Percentiles rank a stretch among this genome's conserved stretches.
These are phyloP conservation scores for Drosophila fungiperda DNA, from an alignment of 2,888 invertebrate species.

Conservation along the genomic window DNA sequence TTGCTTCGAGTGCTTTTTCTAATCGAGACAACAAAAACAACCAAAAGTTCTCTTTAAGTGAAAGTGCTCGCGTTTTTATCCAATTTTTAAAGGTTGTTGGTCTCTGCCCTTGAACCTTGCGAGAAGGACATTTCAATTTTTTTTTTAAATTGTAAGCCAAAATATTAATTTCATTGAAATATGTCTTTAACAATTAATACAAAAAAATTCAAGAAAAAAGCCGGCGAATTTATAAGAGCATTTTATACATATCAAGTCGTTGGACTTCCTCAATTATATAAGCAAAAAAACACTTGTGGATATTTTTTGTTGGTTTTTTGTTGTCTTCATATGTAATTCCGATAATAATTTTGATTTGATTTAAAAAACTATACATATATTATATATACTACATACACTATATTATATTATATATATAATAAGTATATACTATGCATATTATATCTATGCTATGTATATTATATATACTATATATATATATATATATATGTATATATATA, in stretches of 20 bases:
- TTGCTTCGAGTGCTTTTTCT: slow-evolving; percentile 36
- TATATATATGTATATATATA: slow-evolving; percentile 32
- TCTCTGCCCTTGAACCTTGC: slow-evolving; percentile 56
- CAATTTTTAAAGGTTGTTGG: slow-evolving; percentile 31
- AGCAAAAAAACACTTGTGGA: neutral
- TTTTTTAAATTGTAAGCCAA: neutral
- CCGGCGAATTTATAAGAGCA: slow-evolving; percentile 1
- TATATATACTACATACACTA: neutral
- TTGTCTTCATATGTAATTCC: slow-evolving; percentile 9
- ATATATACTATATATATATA: neutral
- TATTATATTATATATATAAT: slow-evolving; percentile 27
- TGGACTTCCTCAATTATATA: slow-evolving; percentile 12
- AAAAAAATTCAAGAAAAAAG: slow-evolving; percentile 8
- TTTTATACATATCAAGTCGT: slow-evolving; percentile 30
- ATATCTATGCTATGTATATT: slow-evolving; percentile 15
- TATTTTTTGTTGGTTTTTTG: neutral
- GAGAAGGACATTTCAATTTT: slow-evolving; percentile 47
- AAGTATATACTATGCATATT: slow-evolving; percentile 7
- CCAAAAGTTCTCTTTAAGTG: slow-evolving; percentile 37
- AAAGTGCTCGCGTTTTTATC: slow-evolving; percentile 38
- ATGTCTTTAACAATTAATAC: neutral
- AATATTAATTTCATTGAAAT: neutral
- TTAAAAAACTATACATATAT: neutral
- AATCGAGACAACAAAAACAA: slow-evolving; percentile 4
- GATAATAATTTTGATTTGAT: slow-evolving; percentile 37